Base-by-base conservation (phyloP, 1,140 invertebrate species). In the Bactericera cockerelli region DNA sequence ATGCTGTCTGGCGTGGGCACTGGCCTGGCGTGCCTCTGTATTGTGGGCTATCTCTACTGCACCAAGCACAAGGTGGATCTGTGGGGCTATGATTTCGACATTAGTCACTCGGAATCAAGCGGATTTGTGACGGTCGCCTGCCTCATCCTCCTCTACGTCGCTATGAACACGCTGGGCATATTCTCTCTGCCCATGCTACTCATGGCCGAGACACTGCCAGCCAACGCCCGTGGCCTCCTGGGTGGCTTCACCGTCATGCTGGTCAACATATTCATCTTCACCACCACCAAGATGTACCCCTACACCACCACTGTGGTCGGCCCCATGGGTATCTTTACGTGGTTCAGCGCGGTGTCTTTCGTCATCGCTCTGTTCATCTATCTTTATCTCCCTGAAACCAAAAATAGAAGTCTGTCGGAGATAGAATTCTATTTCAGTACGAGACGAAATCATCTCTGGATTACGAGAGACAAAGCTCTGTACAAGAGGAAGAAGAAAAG, bases 111-210 rank as follows among this genome's bases (percentile, higher is more conserved):
- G 4, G n/a, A 49, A 8, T 4, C 4, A 6, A 49, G n/a, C 19
- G 22, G n/a, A 49, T 49, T 49, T 11, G n/a, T n/a, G n/a, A 65
- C 82, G 1, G 70, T 79, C 0, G 76, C 76, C 0, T 63, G 68
- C 0, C 76, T 78, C 57, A 70, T 86, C 0, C 63, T 85, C 2
- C 65, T 76, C 11, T 87, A 85, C 65, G 79, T 86, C 1, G 79
- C 76, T 1, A 76, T 79, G 55, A 87, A 85, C 65, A 85, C 83
- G 0, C 65, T 82, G 16, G 80, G 82, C n/a, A 76, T 86, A 49
- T 79, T 87, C 73, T 72, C 80, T 6, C 72, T 86, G 39, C 82
- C 83, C 0, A 78, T 80, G 22, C 74, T 86, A 19, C 81, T 86
- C 78, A 75, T 83, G 14, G 81, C 81, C 0, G 84, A 87, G 42